Evolutionary conservation across 2,797 vertebrate genomes (phyloP), one percentile per base, ranked within the genome.

Genomic region (Lepus townsendii): DNA sequence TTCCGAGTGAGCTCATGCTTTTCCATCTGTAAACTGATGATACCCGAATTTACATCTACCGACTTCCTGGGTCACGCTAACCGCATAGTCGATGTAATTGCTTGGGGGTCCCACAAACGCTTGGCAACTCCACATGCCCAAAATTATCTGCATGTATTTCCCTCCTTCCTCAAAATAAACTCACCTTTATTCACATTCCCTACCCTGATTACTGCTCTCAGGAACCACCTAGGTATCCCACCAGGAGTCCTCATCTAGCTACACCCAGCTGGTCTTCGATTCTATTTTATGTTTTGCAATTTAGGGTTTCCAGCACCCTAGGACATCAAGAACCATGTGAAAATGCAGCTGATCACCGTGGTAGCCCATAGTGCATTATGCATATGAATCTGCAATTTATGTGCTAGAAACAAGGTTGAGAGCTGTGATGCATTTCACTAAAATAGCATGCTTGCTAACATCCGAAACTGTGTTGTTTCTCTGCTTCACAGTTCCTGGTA

Each of bases 1-100:
- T 75, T 88, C 47, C 27, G 1, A 88, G 50, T 78, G 68, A 93
- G 54, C 30, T 68, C 14, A n/a, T 90, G 20, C 47, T 84, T 91
- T 88, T 78, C 54, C 38, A 78, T 10, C n/a, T 63, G 8, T 54
- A 80, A 84, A 60, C 16, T 88, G 65, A 62, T 42, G 30, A 65
- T 69, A 84, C 13, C 60, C 52, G 68, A 54, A 65, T 90, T 87
- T 27, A 68, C 17, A 71, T 84, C 71, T 87, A 50, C 66, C 11
- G 30, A 93, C 19, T 79, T 75, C 30, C 32, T 75, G 72, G 19
- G 22, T 94, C 78, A 65, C 32, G 65, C 7, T 20, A 79, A 71
- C 57, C 63, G 27, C 2, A 1, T 60, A 63, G n/a, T 35, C 69
- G 42, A 78, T 66, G 32, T 11, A 78, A 16, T 94, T 90, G 65